These are phyloP conservation scores for Calcarius lapponicus DNA, from an alignment of 2,797 vertebrate genomes.

Conservation along the genomic window DNA sequence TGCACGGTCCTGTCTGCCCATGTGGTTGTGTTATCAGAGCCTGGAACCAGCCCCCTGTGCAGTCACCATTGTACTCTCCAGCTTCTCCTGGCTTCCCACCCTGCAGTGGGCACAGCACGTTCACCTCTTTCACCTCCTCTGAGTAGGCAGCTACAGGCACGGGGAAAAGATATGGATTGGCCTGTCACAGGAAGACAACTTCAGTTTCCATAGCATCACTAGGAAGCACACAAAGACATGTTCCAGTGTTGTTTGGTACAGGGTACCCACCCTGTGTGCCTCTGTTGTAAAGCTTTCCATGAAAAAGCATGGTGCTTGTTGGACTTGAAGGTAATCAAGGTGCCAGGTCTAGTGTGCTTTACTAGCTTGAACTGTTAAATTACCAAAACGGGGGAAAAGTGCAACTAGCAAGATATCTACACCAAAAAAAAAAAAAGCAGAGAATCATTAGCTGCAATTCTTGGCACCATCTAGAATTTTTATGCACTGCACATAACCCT, in stretches of 20 bases:
- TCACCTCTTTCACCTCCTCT: neutral
- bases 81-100: neutral
- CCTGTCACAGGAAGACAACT: neutral
- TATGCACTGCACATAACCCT: neutral
- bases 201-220: neutral
- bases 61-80: neutral
- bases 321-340: neutral
- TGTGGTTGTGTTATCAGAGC: neutral
- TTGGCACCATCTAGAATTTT: neutral
- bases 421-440: neutral
- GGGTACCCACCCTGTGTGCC: neutral
- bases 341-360: neutral
- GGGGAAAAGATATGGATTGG: neutral
- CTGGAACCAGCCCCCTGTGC: neutral
- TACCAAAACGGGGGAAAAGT: neutral
- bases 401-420: neutral
- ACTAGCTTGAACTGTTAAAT: neutral
- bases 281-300: neutral
- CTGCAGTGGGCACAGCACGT: fast-evolving
- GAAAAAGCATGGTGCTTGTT: neutral
- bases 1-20: neutral
- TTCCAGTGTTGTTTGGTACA: neutral
- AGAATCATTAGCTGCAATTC: neutral
- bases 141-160: neutral
- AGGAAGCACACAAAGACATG: fast-evolving